Conservation (phyloP, 1,140 invertebrate species). For the Penaeus chinensis region DNA sequence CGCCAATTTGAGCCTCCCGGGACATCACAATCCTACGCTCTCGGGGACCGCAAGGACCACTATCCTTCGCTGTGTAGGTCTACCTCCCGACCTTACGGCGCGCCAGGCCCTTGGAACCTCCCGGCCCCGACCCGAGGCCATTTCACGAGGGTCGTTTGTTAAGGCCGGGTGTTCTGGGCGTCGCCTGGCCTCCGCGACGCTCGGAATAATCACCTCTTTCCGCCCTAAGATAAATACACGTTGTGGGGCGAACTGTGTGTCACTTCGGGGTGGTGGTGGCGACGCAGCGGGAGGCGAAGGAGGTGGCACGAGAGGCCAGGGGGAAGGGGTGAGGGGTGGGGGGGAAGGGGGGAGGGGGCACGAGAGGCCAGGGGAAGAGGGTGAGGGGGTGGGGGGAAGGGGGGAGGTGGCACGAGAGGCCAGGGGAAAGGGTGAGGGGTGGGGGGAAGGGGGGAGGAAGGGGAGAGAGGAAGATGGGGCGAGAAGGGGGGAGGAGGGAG, state of each 20-base stretch:
- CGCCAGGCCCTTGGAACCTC: not conserved
- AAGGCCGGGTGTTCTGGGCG: conserved; percentile 30
- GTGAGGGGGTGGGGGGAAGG: not conserved
- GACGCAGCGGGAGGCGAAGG: not conserved
- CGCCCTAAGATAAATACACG: conserved; percentile 46
- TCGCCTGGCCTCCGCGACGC: conserved; percentile 23
- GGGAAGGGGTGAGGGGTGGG: too few species aligned
- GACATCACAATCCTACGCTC: not conserved
- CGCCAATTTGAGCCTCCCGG: conserved; percentile 1
- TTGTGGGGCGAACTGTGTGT: conserved; percentile 35
- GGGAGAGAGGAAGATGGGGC: not conserved
- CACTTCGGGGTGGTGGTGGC: conserved; percentile 39
- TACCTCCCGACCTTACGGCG: not conserved
- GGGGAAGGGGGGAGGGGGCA: not conserved
- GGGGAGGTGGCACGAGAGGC: not conserved
- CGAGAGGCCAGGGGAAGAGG: not conserved
- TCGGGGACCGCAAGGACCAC: not conserved
- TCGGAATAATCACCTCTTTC: conserved; percentile 48
- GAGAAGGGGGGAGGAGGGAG: too few species aligned
- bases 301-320: not conserved
- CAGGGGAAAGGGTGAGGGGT: not conserved
- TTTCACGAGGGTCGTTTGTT: conserved; percentile 48
- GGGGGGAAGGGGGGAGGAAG: not conserved
- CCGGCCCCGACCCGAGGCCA: not conserved
- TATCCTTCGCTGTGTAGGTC: not conserved